phyloP scores from a whole-genome alignment of 2,888 invertebrate genomes.

The Erannis defoliaria region DNA sequence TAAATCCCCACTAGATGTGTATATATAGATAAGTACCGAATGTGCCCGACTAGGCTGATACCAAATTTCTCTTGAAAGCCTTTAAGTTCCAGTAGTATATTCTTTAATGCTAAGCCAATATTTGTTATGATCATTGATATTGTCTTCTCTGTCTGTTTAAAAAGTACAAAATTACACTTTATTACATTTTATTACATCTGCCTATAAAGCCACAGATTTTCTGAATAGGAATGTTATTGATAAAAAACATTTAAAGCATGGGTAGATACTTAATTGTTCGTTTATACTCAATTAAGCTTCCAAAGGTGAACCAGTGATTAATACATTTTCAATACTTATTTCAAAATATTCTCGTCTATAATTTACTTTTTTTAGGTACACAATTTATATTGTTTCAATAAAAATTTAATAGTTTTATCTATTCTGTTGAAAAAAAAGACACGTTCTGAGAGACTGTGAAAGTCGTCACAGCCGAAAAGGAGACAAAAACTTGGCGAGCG shows the following conservation, averaged over 20 bases:
- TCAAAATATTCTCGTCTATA: conserved; percentile 7
- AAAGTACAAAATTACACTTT: no score
- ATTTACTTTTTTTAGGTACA: not conserved
- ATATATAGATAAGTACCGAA: no score
- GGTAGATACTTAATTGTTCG: conserved; percentile 13
- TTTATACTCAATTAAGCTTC: conserved; percentile 6
- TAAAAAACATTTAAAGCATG: conserved; percentile 7
- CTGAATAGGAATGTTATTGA: conserved; percentile 16
- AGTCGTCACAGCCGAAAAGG: not conserved
- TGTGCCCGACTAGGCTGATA: no score
- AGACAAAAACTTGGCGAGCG: not conserved
- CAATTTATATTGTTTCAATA: not conserved
- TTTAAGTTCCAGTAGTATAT: no score
- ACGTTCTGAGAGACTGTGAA: not conserved
- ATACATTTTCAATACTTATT: conserved; percentile 1
- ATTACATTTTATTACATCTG: not conserved
- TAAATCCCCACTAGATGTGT: no score
- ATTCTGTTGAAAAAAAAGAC: not conserved
- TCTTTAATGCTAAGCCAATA: no score
- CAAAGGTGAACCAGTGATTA: conserved; percentile 24
- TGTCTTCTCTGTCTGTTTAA: no score
- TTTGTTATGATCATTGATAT: no score
- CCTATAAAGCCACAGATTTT: no score
- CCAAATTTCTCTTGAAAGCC: no score
- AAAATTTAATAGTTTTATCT: not conserved